phyloP scores from a whole-genome alignment of 2,797 vertebrate species.

The Mormyrus hasselquistii region DNA sequence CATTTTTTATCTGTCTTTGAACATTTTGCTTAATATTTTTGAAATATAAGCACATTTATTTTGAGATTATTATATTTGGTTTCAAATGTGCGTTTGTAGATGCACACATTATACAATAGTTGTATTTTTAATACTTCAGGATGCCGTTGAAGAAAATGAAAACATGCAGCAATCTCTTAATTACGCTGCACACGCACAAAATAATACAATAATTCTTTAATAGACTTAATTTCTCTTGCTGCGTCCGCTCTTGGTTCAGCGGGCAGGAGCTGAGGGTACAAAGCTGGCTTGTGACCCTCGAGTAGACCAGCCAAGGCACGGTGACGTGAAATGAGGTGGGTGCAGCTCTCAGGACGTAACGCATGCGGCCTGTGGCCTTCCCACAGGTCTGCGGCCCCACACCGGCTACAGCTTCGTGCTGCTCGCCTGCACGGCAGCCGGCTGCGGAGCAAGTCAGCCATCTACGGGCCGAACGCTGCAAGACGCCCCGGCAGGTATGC shows the following conservation, averaged over 20 bases:
- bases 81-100: neutral
- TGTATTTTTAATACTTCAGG: neutral
- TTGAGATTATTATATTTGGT: neutral
- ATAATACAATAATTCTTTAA: neutral
- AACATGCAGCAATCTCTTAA: neutral
- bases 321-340: neutral
- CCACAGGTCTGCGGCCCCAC: slow-evolving; percentile 74
- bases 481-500: slow-evolving; percentile 73
- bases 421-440: slow-evolving; percentile 73
- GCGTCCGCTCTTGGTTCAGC: neutral
- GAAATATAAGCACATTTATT: neutral
- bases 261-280: neutral
- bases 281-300: neutral
- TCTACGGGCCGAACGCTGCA: slow-evolving; percentile 76
- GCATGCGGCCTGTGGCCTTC: neutral
- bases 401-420: slow-evolving; percentile 77
- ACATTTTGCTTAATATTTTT: neutral
- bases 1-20: neutral
- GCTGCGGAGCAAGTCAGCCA: slow-evolving; percentile 72
- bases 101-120: neutral
- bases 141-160: neutral
- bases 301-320: neutral
- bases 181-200: neutral
- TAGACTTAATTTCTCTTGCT: neutral
- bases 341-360: neutral